Evolutionary conservation across 2,797 vertebrate genomes (phyloP).

Genomic region (Meriones psammophilus): DNA sequence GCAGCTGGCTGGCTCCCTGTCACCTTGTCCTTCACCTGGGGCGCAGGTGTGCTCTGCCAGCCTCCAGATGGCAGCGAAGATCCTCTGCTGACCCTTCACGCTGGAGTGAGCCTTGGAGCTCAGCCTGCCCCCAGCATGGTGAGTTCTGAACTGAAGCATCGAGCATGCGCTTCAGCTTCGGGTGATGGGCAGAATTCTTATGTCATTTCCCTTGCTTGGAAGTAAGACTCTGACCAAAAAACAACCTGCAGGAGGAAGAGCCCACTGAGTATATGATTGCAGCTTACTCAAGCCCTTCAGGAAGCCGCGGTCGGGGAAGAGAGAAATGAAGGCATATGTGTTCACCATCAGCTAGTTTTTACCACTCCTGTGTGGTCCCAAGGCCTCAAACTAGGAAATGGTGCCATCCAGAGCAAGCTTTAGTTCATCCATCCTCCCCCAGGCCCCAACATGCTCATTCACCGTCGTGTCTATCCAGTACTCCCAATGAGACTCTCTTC

Average conservation of each 20-base stretch:
- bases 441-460: too few species aligned
- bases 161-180: background rate
- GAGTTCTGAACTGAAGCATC: background rate
- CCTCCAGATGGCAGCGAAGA: background rate
- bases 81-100: too few species aligned
- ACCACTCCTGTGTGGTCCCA: background rate
- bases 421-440: background rate
- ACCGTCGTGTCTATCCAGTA: too few species aligned
- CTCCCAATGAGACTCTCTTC: background rate
- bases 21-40: background rate
- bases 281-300: background rate
- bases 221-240: background rate
- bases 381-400: background rate
- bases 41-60: background rate
- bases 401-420: too few species aligned
- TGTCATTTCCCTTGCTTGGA: background rate
- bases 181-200: background rate
- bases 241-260: background rate
- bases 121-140: background rate
- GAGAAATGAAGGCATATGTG: accelerated
- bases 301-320: background rate
- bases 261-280: too few species aligned
- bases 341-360: background rate
- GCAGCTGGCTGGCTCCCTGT: background rate
- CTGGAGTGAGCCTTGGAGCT: background rate